Evolutionary conservation across 92 coral and sea anemone genomes (phyloP), one percentile per base, ranked within the genome.

Genomic region (Diadumene lineata): DNA sequence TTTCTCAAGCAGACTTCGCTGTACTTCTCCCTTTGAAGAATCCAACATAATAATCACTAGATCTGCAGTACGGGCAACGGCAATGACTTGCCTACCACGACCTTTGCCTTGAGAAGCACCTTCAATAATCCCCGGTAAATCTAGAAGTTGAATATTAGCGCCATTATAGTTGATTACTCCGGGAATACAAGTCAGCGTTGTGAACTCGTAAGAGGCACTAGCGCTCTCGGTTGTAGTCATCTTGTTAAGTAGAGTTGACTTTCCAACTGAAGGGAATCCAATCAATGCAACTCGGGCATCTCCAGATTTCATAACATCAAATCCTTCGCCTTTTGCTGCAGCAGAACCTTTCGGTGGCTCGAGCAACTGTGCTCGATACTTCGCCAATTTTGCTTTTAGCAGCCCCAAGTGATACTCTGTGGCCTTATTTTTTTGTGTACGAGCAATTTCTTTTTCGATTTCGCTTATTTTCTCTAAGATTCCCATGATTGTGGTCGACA

Each of bases 231-330:
- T 96, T 17, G 85, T 66, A 9, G 99, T 96, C 58, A 96, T 80
- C 81, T 96, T 96, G 73, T 89, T 92, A 38, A 96, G 82, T 53
- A 96, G 67, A 0, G 99, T 96, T 17, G 99, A 96, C 82, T 96
- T 96, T 11, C 99, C 99, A 0, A 96, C 99, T 0, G 99, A 96
- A 0, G 99, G 99, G 60, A 96, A 96, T 13, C 99, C 99, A 65
- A 96, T 96, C 8, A 96, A 74, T 6, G 99, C 97, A 7, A 92
- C 97, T 68, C 99, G 77, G 31, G 99, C 99, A 86, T 96, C 99
- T 19, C 99, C 99, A 28, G 99, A 96, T 84, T 96, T 96, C 99
- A 96, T 96, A 2, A 96, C 99, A 92, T 96, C 99, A 50, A 96
- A 96, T 0, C 99, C 99, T 75, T 96, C 99, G 31, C 99, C 99